Evolutionary conservation across 2,888 invertebrate species (phyloP).

Genomic region (Noctua pronuba): DNA sequence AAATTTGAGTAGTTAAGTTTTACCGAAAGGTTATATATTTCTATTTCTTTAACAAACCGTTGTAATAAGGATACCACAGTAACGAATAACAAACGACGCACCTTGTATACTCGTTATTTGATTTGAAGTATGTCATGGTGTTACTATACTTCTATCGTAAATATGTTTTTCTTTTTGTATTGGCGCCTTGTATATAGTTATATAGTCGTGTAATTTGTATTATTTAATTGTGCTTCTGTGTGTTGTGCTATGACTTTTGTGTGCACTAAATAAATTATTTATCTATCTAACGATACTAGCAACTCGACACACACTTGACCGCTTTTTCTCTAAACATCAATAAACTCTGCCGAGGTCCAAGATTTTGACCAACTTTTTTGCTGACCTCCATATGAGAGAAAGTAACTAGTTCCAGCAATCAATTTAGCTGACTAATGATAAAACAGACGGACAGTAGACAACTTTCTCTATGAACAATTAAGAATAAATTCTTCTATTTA

Average conservation of each 20-base stretch:
- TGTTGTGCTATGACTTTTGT: no score
- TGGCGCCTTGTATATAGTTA: no score
- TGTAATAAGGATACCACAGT: background rate
- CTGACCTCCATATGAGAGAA: constrained; percentile 55
- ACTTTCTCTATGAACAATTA: constrained; percentile 28
- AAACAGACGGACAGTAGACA: background rate
- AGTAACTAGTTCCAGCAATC: constrained; percentile 21
- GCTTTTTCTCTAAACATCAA: background rate
- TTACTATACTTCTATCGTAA: no score
- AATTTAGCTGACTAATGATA: constrained; percentile 21
- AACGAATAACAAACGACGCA: background rate
- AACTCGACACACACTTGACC: background rate
- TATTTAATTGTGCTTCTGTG: no score
- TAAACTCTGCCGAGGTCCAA: background rate
- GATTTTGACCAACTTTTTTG: constrained; percentile 40
- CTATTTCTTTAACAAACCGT: background rate
- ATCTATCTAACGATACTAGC: no score
- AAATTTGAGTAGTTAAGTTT: background rate
- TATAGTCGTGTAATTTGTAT: no score
- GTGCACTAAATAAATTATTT: no score
- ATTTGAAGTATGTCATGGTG: no score
- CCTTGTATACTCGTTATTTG: no score
- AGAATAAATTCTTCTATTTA: background rate
- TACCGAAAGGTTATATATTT: background rate
- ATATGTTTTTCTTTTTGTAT: no score